Base-by-base conservation (phyloP, 2,113 vertebrate species). In the Marmota monax region DNA sequence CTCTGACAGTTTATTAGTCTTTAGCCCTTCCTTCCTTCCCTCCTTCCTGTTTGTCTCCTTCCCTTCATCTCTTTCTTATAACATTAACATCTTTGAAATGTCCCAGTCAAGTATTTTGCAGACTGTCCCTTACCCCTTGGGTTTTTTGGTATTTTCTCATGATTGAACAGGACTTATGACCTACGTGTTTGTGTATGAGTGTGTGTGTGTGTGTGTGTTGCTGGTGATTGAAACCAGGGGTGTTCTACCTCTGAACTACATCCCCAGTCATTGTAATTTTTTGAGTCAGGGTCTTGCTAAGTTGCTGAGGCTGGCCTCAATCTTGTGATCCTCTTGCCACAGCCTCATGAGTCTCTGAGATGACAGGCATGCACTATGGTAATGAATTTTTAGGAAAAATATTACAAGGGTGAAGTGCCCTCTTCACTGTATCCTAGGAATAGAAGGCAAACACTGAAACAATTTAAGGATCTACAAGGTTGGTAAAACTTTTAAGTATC, bases 11-110 rank as follows among this genome's bases (percentile, higher is more conserved):
- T 77, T 42, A 6, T 94, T 17, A 32, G 51, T 89, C 22, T 76
- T 70, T 14, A 10, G 10, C 4, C 56, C 27, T 37, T 23, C 7
- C 77, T 34, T 22, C 23, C 7, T 4, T 29, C 27, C 22, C 4
- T 9, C 10, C 8, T 7, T 34, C 18, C 29, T 9, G 18, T 25
- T 0, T 4, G 5, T 12, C 9, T 29, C 9, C 17, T 7, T 34
- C 18, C 29, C 48, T 34, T 4, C 11, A 4, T 91, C 12, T 17
- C 48, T 70, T 39, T 45, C 65, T 39, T 61, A 5, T 58, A 39
- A 92, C 8, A 42, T 86, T 56, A 77, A 84, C 42, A 42, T 42
- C 69, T 88, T 76, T 12, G 20, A 76, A 51, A 91, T 53, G 23
- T 45, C 51, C 51, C 42, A 20, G 20, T 70, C 48, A 69, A 63